Evolutionary conservation across 2,888 invertebrate genomes (phyloP).

Genomic region (Cephus rjabovi): DNA sequence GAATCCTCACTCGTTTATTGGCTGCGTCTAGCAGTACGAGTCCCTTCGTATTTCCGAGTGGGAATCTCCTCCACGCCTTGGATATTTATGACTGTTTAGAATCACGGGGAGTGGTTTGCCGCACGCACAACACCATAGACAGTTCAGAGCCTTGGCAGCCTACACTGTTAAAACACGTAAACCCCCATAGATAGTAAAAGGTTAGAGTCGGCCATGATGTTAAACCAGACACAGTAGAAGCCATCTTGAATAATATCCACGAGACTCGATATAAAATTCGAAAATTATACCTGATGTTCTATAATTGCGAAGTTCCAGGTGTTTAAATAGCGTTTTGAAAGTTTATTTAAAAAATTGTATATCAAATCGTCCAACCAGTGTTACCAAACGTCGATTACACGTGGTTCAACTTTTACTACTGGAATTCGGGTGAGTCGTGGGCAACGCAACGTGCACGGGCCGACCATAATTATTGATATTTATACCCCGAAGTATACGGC

Average conservation of each 20-base stretch:
- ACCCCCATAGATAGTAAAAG: slow-evolving; percentile 3
- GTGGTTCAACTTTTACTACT: neutral
- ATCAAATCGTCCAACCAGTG: neutral
- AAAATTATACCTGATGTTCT: neutral
- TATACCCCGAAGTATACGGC: slow-evolving; percentile 27
- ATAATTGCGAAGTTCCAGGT: neutral
- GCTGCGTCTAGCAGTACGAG: neutral
- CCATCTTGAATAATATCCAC: neutral
- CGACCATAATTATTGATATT: slow-evolving; percentile 45
- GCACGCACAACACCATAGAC: slow-evolving; percentile 38
- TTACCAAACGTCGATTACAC: neutral
- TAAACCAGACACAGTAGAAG: neutral
- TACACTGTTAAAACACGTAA: slow-evolving; percentile 39
- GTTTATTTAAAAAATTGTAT: neutral
- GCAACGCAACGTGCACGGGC: slow-evolving; percentile 6
- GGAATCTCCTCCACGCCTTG: slow-evolving; percentile 33
- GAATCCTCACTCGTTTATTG: neutral
- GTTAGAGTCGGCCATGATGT: neutral
- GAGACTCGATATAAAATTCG: neutral
- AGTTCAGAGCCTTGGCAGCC: slow-evolving; percentile 25
- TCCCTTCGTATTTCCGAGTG: slow-evolving; percentile 38
- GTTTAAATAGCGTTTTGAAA: neutral
- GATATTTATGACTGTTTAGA: slow-evolving; percentile 56
- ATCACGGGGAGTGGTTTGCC: slow-evolving; percentile 51
- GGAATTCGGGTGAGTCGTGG: neutral